Percentiles rank a stretch among this genome's conserved stretches.
These are phyloP conservation scores for Mycetomoellerius zeteki DNA, from an alignment of 1,140 invertebrate genomes.

Conservation along the genomic window DNA sequence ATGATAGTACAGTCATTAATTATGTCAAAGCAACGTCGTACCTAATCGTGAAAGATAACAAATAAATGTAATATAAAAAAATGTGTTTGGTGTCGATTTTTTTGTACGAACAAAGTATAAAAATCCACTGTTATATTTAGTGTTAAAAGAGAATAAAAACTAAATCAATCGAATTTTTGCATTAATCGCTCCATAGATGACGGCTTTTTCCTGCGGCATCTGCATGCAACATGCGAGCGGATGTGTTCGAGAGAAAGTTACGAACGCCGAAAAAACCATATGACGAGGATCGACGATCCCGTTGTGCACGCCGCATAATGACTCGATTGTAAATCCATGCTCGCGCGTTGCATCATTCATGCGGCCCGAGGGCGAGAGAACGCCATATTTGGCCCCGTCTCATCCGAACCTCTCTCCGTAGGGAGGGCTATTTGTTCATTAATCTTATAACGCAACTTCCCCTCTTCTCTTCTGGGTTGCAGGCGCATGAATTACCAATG, in stretches of 20 bases:
- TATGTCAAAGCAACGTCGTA: background rate
- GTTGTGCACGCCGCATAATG: constrained; percentile 81
- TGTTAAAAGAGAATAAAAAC: background rate
- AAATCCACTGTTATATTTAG: background rate
- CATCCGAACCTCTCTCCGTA: constrained; percentile 71
- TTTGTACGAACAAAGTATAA: background rate
- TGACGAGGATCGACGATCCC: constrained; percentile 64
- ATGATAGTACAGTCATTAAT: background rate
- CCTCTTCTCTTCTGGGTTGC: constrained; percentile 41
- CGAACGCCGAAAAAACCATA: constrained; percentile 38
- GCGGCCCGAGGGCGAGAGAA: constrained; percentile 76
- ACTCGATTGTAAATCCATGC: constrained; percentile 82
- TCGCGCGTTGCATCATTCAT: constrained; percentile 81
- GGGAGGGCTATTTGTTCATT: constrained; percentile 81
- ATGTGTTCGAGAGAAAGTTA: constrained; percentile 49
- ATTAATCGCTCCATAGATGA: background rate
- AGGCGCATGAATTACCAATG: constrained; percentile 71
- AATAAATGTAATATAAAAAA: background rate
- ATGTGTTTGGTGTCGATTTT: background rate
- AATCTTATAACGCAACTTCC: constrained; percentile 82
- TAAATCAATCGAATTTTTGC: constrained; percentile 11
- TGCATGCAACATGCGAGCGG: constrained; percentile 1
- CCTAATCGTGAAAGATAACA: background rate
- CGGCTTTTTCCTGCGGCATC: background rate
- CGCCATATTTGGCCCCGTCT: constrained; percentile 75